Evolutionary conservation across 1,140 invertebrate species (phyloP).

Genomic region (Pogonus chalceus): DNA sequence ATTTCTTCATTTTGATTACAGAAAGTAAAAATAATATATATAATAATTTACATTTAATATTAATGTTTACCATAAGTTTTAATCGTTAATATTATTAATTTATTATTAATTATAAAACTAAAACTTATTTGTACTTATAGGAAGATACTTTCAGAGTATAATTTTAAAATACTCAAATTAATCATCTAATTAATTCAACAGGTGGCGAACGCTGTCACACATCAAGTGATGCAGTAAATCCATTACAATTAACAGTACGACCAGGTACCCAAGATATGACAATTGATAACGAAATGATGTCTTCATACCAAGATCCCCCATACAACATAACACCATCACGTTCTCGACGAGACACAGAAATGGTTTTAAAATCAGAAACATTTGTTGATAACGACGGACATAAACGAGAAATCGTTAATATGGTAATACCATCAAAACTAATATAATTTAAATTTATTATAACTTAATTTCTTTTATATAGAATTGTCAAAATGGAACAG

Average conservation of each 20-base stretch:
- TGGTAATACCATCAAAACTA: slow-evolving; percentile 45
- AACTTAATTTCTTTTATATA: slow-evolving; percentile 35
- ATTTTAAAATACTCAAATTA: no score
- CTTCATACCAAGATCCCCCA: slow-evolving; percentile 13
- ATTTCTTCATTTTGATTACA: no score
- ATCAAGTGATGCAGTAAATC: slow-evolving; percentile 52
- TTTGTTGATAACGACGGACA: slow-evolving; percentile 60
- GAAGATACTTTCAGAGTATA: no score
- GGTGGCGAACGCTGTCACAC: slow-evolving; percentile 49
- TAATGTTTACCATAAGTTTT: no score
- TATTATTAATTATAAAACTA: no score
- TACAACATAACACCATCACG: slow-evolving; percentile 15
- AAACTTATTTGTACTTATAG: no score
- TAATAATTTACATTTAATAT: no score
- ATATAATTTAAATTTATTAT: slow-evolving; percentile 10
- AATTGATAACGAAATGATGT: slow-evolving; percentile 11
- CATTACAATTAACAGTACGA: slow-evolving; percentile 49
- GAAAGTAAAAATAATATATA: no score
- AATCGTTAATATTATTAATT: no score
- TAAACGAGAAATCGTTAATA: slow-evolving; percentile 59
- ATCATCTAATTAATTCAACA: slow-evolving; percentile 20
- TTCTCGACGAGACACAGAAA: slow-evolving; percentile 56
- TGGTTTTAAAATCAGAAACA: slow-evolving; percentile 59
- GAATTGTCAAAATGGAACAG: slow-evolving; percentile 70
- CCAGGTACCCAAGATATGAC: slow-evolving; percentile 39